These are phyloP conservation scores for Grammomys dolichurus DNA, from an alignment of 2,113 vertebrate species.

Conservation along the genomic window DNA sequence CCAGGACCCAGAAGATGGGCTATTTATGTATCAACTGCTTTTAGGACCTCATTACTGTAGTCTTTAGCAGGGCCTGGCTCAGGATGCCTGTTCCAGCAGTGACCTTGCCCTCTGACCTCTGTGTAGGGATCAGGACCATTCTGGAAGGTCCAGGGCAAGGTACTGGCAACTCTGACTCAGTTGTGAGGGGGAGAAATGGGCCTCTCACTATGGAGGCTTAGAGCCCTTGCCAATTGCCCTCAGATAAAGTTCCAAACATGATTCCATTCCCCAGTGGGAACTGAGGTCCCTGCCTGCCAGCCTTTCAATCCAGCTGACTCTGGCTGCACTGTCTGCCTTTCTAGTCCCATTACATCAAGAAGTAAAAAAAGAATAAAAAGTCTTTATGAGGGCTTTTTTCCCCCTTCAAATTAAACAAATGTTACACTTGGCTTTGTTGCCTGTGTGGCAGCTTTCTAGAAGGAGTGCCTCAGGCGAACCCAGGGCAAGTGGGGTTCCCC, in stretches of 20 bases:
- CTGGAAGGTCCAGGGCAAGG: neutral
- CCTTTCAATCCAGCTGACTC: neutral
- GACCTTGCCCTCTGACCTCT: neutral
- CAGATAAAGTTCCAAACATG: neutral
- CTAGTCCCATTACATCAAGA: neutral
- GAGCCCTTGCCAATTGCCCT: neutral
- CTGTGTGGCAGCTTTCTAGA: constrained; percentile 45
- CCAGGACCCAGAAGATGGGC: neutral
- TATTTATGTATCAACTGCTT: neutral
- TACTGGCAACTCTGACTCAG: neutral
- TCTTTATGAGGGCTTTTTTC: neutral
- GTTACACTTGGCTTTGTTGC: constrained; percentile 29
- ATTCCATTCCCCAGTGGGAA: fast-evolving
- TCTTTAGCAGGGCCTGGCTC: neutral
- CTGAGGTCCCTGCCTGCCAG: too few species aligned
- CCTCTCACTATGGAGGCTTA: neutral
- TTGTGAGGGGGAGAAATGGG: neutral
- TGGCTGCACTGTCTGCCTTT: neutral
- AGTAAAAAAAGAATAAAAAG: neutral
- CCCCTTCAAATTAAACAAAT: constrained; percentile 61
- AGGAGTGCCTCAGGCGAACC: constrained; percentile 13
- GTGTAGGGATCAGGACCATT: neutral
- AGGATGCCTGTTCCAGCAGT: neutral
- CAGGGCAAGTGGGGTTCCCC: neutral
- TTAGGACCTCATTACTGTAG: neutral